Conservation (phyloP, 2,888 invertebrate genomes). For the Tinea pellionella region DNA sequence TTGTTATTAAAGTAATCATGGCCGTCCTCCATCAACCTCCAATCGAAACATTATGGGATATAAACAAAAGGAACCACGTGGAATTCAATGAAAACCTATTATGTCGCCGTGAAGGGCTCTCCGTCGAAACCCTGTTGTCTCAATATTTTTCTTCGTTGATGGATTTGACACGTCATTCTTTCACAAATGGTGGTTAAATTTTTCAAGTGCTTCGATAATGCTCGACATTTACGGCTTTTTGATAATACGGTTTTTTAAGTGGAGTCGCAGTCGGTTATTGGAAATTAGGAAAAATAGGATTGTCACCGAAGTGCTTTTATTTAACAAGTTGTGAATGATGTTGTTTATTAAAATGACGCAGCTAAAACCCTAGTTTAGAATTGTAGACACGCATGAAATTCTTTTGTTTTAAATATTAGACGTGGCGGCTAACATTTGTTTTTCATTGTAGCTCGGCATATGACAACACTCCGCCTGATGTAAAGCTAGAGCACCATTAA, state of each 20-base stretch:
- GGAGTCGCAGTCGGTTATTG: not conserved
- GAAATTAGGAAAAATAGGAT: not conserved
- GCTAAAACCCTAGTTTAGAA: not conserved
- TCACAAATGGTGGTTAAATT: slow-evolving; percentile 57
- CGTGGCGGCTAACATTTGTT: too few species aligned
- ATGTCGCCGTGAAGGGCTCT: slow-evolving; percentile 61
- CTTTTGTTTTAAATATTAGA: too few species aligned
- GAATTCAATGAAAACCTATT: slow-evolving; percentile 68
- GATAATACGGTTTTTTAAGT: slow-evolving; percentile 50
- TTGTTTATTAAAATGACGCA: not conserved
- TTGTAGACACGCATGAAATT: too few species aligned
- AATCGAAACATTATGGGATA: slow-evolving; percentile 68
- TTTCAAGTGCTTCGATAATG: slow-evolving; percentile 64
- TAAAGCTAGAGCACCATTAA: too few species aligned
- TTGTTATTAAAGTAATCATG: slow-evolving; percentile 69
- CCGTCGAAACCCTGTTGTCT: slow-evolving; percentile 51
- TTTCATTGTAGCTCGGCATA: too few species aligned
- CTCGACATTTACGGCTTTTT: slow-evolving; percentile 62
- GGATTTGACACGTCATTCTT: slow-evolving; percentile 63
- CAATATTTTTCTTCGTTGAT: slow-evolving; percentile 66
- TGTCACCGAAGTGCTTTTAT: not conserved
- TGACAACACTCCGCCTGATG: too few species aligned
- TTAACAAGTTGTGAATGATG: not conserved
- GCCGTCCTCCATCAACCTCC: slow-evolving; percentile 60
- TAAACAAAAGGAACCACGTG: slow-evolving; percentile 67